Evolutionary conservation across 2,888 invertebrate species (phyloP), one percentile per base, ranked within the genome.

Genomic region (Congeria kusceri): DNA sequence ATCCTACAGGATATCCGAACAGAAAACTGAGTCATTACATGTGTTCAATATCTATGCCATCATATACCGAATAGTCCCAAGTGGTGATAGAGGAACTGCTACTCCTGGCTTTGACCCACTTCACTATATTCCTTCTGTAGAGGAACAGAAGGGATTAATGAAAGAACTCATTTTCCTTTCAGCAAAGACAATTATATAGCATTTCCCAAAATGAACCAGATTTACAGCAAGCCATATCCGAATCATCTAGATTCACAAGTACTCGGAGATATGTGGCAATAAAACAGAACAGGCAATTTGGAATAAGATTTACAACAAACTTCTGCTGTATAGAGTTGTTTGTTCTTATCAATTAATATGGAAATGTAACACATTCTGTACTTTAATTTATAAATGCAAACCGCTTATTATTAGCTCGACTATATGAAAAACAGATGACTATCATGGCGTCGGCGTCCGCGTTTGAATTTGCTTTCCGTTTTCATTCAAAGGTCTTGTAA

Each of bases 281-380:
- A 77, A 77, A 71, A 77, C 77, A 46, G 44, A 20, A 7, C 77
- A 77, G 70, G 71, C 71, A n/a, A n/a, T n/a, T n/a, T n/a, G n/a
- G n/a, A n/a, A n/a, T n/a, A n/a, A n/a, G n/a, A n/a, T n/a, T n/a
- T n/a, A n/a, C n/a, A n/a, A n/a, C n/a, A n/a, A n/a, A n/a, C n/a
- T n/a, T n/a, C n/a, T n/a, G n/a, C n/a, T n/a, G n/a, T n/a, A n/a
- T n/a, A n/a, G n/a, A n/a, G n/a, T n/a, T n/a, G n/a, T n/a, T n/a
- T n/a, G n/a, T n/a, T n/a, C n/a, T n/a, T n/a, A n/a, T n/a, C n/a
- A n/a, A n/a, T n/a, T n/a, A n/a, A n/a, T n/a, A n/a, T n/a, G n/a
- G n/a, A n/a, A n/a, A n/a, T n/a, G n/a, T n/a, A n/a, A n/a, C n/a
- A n/a, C n/a, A n/a, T n/a, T n/a, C n/a, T n/a, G n/a, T n/a, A n/a